Conservation (phyloP, 2,888 invertebrate genomes). For the Augochlorella aurata region DNA sequence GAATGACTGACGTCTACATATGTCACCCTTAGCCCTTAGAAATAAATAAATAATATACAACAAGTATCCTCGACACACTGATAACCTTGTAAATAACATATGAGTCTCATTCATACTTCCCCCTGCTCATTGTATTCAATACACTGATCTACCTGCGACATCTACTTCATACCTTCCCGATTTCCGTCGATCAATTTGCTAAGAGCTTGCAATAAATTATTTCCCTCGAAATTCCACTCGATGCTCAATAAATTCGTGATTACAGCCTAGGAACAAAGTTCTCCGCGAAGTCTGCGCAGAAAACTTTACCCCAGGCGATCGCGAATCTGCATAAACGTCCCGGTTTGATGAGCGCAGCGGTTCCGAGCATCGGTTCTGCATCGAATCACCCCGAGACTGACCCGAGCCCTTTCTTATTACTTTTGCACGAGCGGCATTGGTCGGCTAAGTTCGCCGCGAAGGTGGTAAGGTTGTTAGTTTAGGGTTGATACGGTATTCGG, state of each 20-base stretch:
- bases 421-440: not conserved
- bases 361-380: not conserved
- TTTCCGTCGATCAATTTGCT: too few species aligned
- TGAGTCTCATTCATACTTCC: too few species aligned
- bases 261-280: not conserved
- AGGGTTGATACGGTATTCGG: slow-evolving; percentile 5
- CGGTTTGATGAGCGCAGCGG: not conserved
- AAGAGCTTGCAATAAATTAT: too few species aligned
- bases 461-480: not conserved
- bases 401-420: not conserved
- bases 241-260: not conserved
- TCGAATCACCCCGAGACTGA: not conserved
- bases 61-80: too few species aligned
- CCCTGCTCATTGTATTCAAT: too few species aligned
- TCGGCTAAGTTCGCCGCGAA: not conserved
- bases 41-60: too few species aligned
- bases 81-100: too few species aligned
- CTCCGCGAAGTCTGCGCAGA: not conserved
- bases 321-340: not conserved
- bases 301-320: not conserved
- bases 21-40: too few species aligned
- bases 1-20: too few species aligned
- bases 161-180: too few species aligned
- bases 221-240: too few species aligned
- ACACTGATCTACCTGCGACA: too few species aligned